Percentiles rank a stretch among this genome's conserved stretches.
These are phyloP conservation scores for Pycnonotus jocosus DNA, from an alignment of 2,113 vertebrate genomes.

Conservation along the genomic window DNA sequence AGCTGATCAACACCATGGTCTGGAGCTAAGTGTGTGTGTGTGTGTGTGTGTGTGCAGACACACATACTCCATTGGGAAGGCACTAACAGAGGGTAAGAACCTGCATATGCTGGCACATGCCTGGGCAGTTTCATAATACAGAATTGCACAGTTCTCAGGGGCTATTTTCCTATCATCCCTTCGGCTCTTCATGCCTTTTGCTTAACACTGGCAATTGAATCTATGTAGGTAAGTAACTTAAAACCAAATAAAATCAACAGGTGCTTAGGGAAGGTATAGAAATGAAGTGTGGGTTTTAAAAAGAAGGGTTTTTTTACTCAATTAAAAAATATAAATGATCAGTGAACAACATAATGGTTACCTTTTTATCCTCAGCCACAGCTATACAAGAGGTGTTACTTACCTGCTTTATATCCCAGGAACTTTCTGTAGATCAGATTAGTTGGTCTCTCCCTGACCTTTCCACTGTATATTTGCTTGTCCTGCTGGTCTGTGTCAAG, in stretches of 20 bases:
- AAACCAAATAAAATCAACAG: neutral
- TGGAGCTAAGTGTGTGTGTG: neutral
- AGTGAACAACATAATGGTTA: neutral
- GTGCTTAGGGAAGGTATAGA: neutral
- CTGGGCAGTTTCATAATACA: neutral
- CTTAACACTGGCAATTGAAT: neutral
- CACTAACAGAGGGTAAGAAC: neutral
- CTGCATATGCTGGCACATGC: neutral
- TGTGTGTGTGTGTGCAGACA: neutral
- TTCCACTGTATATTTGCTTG: neutral
- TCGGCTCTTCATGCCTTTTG: neutral
- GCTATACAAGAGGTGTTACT: neutral
- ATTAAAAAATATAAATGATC: neutral
- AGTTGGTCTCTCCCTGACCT: neutral
- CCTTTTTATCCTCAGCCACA: neutral
- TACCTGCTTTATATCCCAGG: neutral
- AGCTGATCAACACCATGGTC: neutral
- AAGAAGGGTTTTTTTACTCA: neutral
- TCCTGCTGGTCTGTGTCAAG: neutral
- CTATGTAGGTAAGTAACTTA: neutral
- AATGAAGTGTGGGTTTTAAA: neutral
- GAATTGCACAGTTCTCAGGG: neutral
- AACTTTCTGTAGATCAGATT: neutral
- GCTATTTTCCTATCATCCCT: neutral
- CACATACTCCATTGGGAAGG: accelerated